Conservation (phyloP, 2,797 vertebrate genomes). For the Otolemur crassicaudatus region DNA sequence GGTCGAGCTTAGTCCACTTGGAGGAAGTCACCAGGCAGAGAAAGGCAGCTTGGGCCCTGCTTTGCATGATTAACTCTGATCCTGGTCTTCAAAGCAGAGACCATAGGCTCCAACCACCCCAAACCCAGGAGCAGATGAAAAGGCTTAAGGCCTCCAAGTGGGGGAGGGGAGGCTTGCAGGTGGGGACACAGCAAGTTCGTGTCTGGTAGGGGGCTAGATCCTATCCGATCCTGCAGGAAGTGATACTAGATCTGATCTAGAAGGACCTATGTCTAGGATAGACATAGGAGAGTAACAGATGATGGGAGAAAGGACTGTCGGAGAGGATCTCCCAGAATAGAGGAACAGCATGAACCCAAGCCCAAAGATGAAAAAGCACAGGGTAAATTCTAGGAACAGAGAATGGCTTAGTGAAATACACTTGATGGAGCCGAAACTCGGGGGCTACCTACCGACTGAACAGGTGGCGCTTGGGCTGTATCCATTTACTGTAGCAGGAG, state of each 20-base stretch:
- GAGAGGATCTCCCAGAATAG: accelerated
- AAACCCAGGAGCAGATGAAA: neutral
- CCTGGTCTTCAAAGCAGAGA: neutral
- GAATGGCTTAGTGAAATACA: neutral
- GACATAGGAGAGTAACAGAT: neutral
- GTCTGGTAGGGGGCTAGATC: neutral
- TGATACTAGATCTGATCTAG: neutral
- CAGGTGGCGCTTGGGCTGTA: no score
- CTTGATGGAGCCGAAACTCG: neutral
- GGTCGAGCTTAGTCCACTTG: neutral
- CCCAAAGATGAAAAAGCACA: neutral
- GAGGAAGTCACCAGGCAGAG: neutral
- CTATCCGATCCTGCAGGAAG: neutral
- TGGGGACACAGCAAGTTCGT: neutral
- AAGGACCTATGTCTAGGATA: neutral
- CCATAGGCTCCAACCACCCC: neutral
- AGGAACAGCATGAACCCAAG: neutral
- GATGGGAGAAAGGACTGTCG: neutral
- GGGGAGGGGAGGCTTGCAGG: neutral
- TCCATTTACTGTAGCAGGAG: neutral
- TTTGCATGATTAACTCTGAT: neutral
- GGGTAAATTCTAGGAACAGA: neutral
- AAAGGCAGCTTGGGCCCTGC: neutral
- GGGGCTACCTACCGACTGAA: no score
- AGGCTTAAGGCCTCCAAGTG: neutral